Evolutionary conservation across 1,140 invertebrate genomes (phyloP).

Genomic region (Polyergus mexicanus): DNA sequence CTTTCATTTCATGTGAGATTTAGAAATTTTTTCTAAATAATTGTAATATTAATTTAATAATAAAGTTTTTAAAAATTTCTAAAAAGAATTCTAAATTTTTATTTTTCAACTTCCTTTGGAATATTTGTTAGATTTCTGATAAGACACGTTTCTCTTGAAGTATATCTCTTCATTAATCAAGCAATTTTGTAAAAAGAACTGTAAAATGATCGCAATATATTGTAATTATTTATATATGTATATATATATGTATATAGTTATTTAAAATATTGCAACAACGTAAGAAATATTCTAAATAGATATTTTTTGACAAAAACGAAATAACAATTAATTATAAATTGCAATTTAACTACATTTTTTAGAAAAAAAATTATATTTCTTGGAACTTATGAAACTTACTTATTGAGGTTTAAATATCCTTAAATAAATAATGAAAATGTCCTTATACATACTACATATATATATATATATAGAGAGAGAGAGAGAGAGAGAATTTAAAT

Average conservation of each 20-base stretch:
- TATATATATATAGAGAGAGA: too few species aligned
- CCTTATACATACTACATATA: too few species aligned
- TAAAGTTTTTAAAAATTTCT: not conserved
- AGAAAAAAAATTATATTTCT: not conserved
- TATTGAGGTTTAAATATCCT: not conserved
- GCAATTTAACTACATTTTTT: not conserved
- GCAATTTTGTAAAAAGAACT: not conserved
- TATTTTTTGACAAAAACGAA: not conserved
- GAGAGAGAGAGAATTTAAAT: too few species aligned
- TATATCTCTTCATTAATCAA: not conserved
- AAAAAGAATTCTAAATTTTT: not conserved
- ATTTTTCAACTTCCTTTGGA: not conserved
- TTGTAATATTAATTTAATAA: not conserved
- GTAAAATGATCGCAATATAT: too few species aligned
- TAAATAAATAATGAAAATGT: too few species aligned
- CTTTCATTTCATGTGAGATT: not conserved
- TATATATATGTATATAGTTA: not conserved
- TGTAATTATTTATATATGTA: not conserved
- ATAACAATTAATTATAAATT: slow-evolving; percentile 8
- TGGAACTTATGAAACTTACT: too few species aligned
- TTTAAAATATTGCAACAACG: not conserved
- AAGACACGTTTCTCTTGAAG: not conserved
- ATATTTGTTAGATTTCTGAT: not conserved
- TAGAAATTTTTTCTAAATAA: not conserved
- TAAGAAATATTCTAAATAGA: not conserved